Conservation (phyloP, 2,113 vertebrate species). For the Prinia subflava region DNA sequence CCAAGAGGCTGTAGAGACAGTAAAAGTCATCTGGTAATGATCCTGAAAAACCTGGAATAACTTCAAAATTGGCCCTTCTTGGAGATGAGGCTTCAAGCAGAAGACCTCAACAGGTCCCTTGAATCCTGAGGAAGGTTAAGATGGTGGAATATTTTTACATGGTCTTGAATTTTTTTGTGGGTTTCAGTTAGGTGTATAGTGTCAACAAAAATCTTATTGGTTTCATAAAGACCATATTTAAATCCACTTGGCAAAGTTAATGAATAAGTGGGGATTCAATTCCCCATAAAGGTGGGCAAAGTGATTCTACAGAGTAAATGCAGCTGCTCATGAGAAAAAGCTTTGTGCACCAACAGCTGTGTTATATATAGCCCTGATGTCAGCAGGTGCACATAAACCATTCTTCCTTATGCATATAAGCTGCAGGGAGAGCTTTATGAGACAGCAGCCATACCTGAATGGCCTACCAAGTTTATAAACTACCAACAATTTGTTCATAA, state of each 20-base stretch:
- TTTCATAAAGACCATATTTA: neutral
- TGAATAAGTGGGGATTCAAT: neutral
- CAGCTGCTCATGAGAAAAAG: conserved; percentile 16
- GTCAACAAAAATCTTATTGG: neutral
- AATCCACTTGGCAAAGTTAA: neutral
- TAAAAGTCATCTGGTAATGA: neutral
- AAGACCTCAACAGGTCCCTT: neutral
- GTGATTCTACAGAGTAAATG: neutral
- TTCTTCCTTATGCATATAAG: neutral
- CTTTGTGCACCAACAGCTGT: neutral
- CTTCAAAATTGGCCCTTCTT: neutral
- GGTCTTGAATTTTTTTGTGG: neutral
- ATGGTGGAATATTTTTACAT: neutral
- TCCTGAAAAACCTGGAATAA: neutral
- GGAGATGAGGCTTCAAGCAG: neutral
- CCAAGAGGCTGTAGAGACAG: neutral
- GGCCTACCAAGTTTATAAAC: neutral
- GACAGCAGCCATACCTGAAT: neutral
- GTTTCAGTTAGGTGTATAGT: neutral
- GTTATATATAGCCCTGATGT: neutral
- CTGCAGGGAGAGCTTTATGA: neutral
- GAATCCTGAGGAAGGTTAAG: neutral
- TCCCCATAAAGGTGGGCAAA: neutral
- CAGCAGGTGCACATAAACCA: neutral
- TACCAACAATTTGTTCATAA: neutral